Evolutionary conservation across 2,888 invertebrate species (phyloP), one percentile per base, ranked within the genome.

Genomic region (Troides helena): DNA sequence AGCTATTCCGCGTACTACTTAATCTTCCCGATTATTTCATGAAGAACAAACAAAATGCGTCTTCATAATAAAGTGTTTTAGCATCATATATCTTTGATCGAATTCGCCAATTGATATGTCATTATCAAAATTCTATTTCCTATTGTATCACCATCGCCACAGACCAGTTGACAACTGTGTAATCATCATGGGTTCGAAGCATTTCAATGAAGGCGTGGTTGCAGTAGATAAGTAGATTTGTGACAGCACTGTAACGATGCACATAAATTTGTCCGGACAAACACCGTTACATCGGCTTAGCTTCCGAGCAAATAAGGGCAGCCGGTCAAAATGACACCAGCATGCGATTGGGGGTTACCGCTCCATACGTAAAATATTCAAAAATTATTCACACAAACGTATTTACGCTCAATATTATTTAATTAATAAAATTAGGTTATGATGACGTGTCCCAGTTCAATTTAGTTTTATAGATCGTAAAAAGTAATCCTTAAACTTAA

Each of bases 151-250:
- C 50, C 50, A 50, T 17, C 5, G 18, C 14, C 39, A 50, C 18
- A 50, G 58, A 62, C 30, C 21, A 56, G 46, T 56, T 39, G 57
- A 59, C 71, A 72, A 65, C 43, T 57, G 62, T 69, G 67, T 58
- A 73, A 73, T 71, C 57, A 67, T 62, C 72, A 76, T 30, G 21
- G 43, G 10, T 57, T 65, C 62, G 62, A 23, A 59, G 78, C 73
- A 77, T 78, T 82, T 85, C 83, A 85, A 80, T 71, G 81, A 82
- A 90, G 92, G 91, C 89, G 88, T 92, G 92, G 89, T 85, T 77
- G 84, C 82, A 81, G 89, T 87, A 89, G 92, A 92, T 92, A 92
- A 92, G 92, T 91, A 89, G 92, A 91, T 92, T 92, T 91, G 90
- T 86, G 88, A 87, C 90, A 89, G 86, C 80, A 80, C 83, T 76